Evolutionary conservation across 1,140 invertebrate species (phyloP), one percentile per base, ranked within the genome.

Genomic region (Linepithema humile): DNA sequence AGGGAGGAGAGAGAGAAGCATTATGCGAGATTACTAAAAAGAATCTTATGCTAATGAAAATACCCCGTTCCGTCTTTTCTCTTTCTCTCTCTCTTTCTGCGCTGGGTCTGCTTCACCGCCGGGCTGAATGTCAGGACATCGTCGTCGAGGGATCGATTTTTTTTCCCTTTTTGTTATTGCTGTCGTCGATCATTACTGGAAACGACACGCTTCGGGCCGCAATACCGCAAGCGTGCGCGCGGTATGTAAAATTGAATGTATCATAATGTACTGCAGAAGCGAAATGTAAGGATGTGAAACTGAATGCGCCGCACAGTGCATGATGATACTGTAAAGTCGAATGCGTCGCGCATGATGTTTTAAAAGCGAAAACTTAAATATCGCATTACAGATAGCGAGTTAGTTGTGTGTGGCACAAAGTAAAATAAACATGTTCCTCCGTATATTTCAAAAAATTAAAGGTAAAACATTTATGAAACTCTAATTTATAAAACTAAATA

Each of bases 31-130:
- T 90, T 88, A 82, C 84, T 86, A 85, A 89, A 90, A 92, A 90
- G 83, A 90, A 91, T 90, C 78, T 91, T 92, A 93, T 92, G 90
- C 92, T 92, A 93, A 93, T 93, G 91, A 93, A 93, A 93, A 92
- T 92, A 72, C 84, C 70, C 84, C 77, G 87, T 45, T 84, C 45
- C 59, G 45, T 53, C 50, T 38, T 70, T 64, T 43, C 48, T 67
- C 26, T 40, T 32, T 32, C 67, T 82, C 29, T 29, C 53, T 45
- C 17, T 70, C 77, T 43, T 35, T 15, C 62, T 69, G 3, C 17
- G 12, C 6, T 9, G 17, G 26, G n/a, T n/a, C n/a, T 23, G 17
- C 20, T 38, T 62, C 62, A 53, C 23, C 32, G 32, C 2, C 60
- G 4, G 20, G 35, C 35, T 78, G 64, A 55, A 55, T 65, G 75